phyloP scores from a whole-genome alignment of 2,888 invertebrate genomes.

The Hypsopygia costalis region DNA sequence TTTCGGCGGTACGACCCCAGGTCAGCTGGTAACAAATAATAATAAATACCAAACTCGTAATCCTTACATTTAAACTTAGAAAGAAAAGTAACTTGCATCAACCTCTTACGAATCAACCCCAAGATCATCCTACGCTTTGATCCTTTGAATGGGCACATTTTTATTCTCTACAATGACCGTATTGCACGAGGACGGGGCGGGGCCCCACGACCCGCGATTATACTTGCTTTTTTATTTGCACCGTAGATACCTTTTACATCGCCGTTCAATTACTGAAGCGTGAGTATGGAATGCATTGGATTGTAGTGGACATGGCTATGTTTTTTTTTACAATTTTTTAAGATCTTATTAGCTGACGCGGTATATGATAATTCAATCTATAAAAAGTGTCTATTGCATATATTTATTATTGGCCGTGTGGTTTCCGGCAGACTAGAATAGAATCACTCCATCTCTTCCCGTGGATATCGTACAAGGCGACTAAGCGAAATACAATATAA shows the following conservation, averaged over 20 bases:
- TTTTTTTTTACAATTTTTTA: too few species aligned
- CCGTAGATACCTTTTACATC: constrained; percentile 79
- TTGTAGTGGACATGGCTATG: constrained; percentile 55
- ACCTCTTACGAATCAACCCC: constrained; percentile 21
- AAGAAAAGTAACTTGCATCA: neutral
- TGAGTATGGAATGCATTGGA: constrained; percentile 54
- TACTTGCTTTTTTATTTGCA: constrained; percentile 64
- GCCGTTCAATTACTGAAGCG: constrained; percentile 28
- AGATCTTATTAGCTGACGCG: too few species aligned
- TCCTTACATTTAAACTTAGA: neutral
- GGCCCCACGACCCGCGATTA: constrained; percentile 70
- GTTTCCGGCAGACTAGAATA: too few species aligned
- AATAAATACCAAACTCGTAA: too few species aligned
- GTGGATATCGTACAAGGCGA: too few species aligned
- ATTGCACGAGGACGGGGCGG: constrained; percentile 44
- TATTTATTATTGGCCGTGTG: too few species aligned
- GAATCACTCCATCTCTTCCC: too few species aligned
- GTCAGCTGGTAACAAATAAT: too few species aligned
- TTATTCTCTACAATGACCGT: constrained; percentile 30
- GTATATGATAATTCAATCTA: too few species aligned
- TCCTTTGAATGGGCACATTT: constrained; percentile 66
- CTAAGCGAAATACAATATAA: too few species aligned
- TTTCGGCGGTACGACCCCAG: too few species aligned
- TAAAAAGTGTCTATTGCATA: too few species aligned
- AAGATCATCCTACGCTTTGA: constrained; percentile 40